Evolutionary conservation across 2,797 vertebrate species (phyloP), one percentile per base, ranked within the genome.

Genomic region (Platyrinchus mystaceus): DNA sequence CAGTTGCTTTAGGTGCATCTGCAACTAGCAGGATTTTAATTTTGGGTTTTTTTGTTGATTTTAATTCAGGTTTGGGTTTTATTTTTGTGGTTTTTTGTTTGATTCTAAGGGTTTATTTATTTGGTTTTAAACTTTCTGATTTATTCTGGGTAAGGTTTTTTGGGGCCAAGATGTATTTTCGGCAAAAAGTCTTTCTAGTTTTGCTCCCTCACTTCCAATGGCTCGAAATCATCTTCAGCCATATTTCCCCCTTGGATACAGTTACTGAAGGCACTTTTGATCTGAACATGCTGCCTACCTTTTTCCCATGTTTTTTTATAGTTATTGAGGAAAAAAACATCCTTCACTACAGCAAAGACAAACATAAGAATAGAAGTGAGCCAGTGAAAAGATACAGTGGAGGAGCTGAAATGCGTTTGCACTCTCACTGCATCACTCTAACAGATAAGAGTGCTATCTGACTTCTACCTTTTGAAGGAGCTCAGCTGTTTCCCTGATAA

Each of bases 401-500:
- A 91, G 68, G 63, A 83, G 71, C 34, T 84, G 69, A 94, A 81
- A 97, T 60, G 63, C 7, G 7, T 50, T 92, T 90, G 43, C 15
- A 28, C 90, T 93, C 87, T 85, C 62, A 49, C 75, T 30, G 62
- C 70, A 89, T 93, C 73, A 78, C 64, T 89, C 68, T 73, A 62
- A 79, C 39, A 76, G 84, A 92, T 84, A 92, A 95, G 70, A 86
- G 26, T 34, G 23, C 85, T 95, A 95, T 96, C 90, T 91, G 95
- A 95, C 75, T 97, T 93, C 75, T 86, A 95, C 76, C 53, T 97
- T 79, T 80, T 77, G 21, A 90, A 92, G 93, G 93, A 93, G 91
- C 87, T 97, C 90, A 93, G 74, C 81, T 34, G 43, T 78, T 96
- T 76, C 66, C n/a, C 93, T 93, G 90, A 90, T 94, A 95, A 94